phyloP scores from a whole-genome alignment of 2,113 vertebrate species.

The Gymnobelideus leadbeateri region DNA sequence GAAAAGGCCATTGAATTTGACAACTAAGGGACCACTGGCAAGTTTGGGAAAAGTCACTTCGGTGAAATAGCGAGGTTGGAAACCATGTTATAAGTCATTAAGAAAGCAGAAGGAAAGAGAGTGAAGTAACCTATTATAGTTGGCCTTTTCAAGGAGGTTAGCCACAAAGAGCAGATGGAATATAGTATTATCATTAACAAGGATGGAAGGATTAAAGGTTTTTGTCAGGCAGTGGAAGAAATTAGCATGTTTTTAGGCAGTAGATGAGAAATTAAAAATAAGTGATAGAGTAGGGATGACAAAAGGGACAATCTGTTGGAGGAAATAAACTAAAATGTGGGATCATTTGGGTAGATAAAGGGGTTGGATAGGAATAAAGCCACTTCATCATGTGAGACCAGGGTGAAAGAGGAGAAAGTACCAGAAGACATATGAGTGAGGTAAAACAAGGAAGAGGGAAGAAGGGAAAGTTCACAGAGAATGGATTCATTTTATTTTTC shows the following conservation, averaged over 20 bases:
- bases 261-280: background rate
- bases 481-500: too few relatives aligned
- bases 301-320: background rate
- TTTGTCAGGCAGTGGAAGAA: background rate
- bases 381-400: background rate
- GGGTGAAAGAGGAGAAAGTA: background rate
- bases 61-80: background rate
- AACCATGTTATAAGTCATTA: background rate
- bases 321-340: background rate
- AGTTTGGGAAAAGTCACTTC: background rate
- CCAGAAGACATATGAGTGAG: background rate
- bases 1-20: background rate
- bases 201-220: background rate
- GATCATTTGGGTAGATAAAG: background rate
- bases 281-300: background rate
- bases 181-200: background rate
- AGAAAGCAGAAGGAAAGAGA: too few relatives aligned
- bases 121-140: background rate
- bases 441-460: background rate
- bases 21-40: background rate
- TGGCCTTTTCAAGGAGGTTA: background rate
- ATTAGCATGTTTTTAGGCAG: background rate
- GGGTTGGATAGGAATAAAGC: background rate
- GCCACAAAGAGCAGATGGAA: background rate
- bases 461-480: too few relatives aligned